A percentile compares a stretch with the other conserved stretches of the same genome.
Conservation (phyloP, 2,113 vertebrate species). For the Gnathonemus echidnorhynchus region DNA sequence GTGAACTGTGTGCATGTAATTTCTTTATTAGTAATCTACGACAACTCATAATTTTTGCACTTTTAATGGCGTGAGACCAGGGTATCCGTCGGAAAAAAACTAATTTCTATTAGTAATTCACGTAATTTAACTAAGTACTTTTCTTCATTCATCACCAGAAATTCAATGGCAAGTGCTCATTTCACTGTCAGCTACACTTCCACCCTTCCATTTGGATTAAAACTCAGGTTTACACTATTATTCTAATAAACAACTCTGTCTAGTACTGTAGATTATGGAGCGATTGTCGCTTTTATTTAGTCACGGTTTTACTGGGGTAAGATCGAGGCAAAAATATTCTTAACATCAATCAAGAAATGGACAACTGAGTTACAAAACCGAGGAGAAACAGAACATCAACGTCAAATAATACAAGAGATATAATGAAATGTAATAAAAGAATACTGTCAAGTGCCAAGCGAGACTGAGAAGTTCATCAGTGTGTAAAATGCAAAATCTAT, state of each 20-base stretch:
- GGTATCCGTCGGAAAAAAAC: neutral
- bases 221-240: neutral
- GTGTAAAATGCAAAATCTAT: neutral
- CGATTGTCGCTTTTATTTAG: neutral
- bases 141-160: neutral
- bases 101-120: neutral
- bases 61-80: neutral
- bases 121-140: neutral
- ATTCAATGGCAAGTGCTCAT: neutral
- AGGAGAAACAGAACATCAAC: neutral
- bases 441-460: neutral
- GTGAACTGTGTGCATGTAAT: neutral
- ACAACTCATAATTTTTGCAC: neutral
- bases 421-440: neutral
- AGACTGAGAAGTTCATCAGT: neutral
- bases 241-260: neutral
- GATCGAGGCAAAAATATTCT: neutral
- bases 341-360: neutral
- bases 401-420: neutral
- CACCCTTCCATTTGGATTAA: neutral
- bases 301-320: neutral
- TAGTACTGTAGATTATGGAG: neutral
- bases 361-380: neutral
- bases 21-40: neutral
- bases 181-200: neutral